Percentiles rank a stretch among this genome's conserved stretches.
Conservation (phyloP, 2,797 vertebrate species). For the Knipowitschia caucasica region DNA sequence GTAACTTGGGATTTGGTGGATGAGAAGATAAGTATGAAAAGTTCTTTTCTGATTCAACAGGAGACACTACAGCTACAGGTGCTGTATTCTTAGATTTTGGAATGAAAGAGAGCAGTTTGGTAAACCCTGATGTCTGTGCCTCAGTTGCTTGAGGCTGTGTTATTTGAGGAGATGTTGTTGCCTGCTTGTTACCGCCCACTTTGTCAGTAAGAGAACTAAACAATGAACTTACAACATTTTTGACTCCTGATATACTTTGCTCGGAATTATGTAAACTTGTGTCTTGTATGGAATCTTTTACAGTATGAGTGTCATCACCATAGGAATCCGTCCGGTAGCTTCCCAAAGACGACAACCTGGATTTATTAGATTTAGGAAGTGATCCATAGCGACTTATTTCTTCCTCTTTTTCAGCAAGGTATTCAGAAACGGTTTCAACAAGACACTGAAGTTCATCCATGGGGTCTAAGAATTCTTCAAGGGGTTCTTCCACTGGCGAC, state of each 20-base stretch:
- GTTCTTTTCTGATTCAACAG: constrained; percentile 69
- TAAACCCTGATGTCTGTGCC: constrained; percentile 55
- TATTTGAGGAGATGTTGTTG: constrained; percentile 59
- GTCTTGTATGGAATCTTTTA: constrained; percentile 56
- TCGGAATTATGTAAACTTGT: constrained; percentile 38
- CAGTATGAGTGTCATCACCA: constrained; percentile 54
- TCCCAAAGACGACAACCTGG: constrained; percentile 67
- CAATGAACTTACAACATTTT: constrained; percentile 85
- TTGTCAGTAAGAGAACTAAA: constrained; percentile 83
- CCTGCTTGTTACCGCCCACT: constrained; percentile 80
- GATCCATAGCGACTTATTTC: constrained; percentile 90
- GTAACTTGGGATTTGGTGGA: constrained; percentile 43
- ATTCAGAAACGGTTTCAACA: constrained; percentile 95
- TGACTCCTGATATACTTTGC: constrained; percentile 74
- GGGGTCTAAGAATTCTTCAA: constrained; percentile 83
- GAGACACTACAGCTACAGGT: constrained; percentile 67
- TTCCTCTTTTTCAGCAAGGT: constrained; percentile 96
- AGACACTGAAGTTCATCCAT: constrained; percentile 96
- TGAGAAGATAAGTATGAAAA: constrained; percentile 63
- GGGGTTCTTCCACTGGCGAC: constrained; percentile 83
- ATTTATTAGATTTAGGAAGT: constrained; percentile 79
- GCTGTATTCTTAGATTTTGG: constrained; percentile 69
- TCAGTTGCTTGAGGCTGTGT: constrained; percentile 48
- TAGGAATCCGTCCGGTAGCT: constrained; percentile 66
- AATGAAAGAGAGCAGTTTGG: constrained; percentile 72